Evolutionary conservation across 2,888 invertebrate genomes (phyloP), one percentile per base, ranked within the genome.

Genomic region (Napeogenes inachia): DNA sequence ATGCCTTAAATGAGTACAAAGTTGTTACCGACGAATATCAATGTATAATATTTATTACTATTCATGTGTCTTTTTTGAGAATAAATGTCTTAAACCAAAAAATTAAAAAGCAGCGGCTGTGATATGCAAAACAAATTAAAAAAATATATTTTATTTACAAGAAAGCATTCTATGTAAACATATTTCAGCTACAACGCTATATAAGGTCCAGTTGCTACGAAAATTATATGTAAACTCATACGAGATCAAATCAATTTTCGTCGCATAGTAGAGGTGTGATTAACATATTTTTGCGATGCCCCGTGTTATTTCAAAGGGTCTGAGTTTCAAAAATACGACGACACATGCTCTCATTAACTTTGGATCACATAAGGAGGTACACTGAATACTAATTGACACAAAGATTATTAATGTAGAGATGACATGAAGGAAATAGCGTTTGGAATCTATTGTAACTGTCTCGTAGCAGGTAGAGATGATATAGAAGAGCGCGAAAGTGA

Each of bases 321-420:
- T 75, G 81, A 21, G 21, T 21, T 82, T 87, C 86, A 87, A 89
- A 89, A 87, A 87, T 88, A 88, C 84, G 75, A 75, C 74, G 72
- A 77, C 78, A 81, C 82, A 80, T 78, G 78, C 78, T 82, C 79
- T 84, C 87, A 88, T 89, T 89, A 88, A 87, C 85, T 88, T 86
- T 83, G 87, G 81, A 87, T 84, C 85, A 83, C 75, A 82, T 84
- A 87, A 87, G 87, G 84, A 87, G 79, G 73, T 78, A 75, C 73
- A 74, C 75, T 84, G 89, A 86, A 89, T 89, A 85, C 85, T 88
- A 89, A 89, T 87, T 84, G 81, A 78, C 71, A 68, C 75, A 71
- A 69, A 80, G 80, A 80, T 71, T 72, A 68, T 64, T 63, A 54
- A 65, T 65, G 69, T 69, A 82, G 81, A 84, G 47, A 73, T 62